Evolutionary conservation across 2,888 invertebrate species (phyloP), one percentile per base, ranked within the genome.

Genomic region (Ichneumon xanthorius): DNA sequence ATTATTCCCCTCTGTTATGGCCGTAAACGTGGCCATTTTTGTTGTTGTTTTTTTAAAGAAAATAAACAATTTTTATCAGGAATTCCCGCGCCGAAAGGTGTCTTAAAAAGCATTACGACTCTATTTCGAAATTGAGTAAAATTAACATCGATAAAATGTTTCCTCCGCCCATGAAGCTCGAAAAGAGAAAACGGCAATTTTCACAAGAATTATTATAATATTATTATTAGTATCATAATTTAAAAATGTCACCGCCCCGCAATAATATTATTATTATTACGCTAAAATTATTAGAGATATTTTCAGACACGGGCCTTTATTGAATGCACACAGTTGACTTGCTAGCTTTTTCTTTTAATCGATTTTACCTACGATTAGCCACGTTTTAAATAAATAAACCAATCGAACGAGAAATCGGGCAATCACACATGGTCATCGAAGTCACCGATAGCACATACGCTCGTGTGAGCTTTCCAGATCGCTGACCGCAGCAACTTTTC

Each of bases 401-500:
- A 11, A 73, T 58, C 45, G 48, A 30, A n/a, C n/a, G 33, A 30
- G 33, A 71, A 30, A 70, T 70, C 5, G n/a, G 70, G 45, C 70
- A 53, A 53, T 55, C 55, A 40, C 58, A 33, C 63, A 40, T 40
- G 61, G 75, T 58, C 14, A 53, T 75, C 40, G 53, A 30, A 73
- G 72, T 79, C 72, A 19, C 55, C 40, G 40, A 40, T 40, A 55
- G 22, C 55, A 19, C 22, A 55, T 55, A 55, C 22, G 55, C 55
- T 55, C 55, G 55, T 55, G 55, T 22, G 55, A 55, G 55, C 22
- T 55, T 22, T 79, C 58, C 19, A 55, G 37, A 16, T 33, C n/a
- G 33, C 48, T 22, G 22, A 73, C 68, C 67, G 45, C 83, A 61
- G 61, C 73, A 80, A 80, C 67, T 40, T 50, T 79, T 75, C 40